Conservation (phyloP, 2,797 vertebrate species). For the Gallinago solitaria region DNA sequence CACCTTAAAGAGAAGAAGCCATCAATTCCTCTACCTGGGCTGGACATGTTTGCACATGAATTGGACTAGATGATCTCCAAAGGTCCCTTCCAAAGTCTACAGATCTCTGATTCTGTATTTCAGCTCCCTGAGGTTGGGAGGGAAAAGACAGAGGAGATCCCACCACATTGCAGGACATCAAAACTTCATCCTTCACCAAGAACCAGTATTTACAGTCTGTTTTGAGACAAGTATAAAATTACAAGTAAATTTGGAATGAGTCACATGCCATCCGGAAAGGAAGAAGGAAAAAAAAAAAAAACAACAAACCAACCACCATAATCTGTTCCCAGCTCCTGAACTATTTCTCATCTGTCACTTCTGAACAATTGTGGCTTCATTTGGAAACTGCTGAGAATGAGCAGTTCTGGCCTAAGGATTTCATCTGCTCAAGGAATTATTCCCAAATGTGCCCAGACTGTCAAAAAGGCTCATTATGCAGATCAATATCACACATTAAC, state of each 20-base stretch:
- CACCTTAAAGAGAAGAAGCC: not conserved
- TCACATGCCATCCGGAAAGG: not conserved
- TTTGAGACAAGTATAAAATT: not conserved
- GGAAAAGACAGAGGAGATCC: not conserved
- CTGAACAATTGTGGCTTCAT: conserved; percentile 32
- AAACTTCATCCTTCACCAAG: not conserved
- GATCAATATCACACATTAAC: conserved; percentile 37
- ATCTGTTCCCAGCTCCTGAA: conserved; percentile 9
- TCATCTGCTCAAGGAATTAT: conserved; percentile 36
- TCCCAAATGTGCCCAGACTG: conserved; percentile 33
- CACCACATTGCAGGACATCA: not conserved
- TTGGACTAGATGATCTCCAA: no score
- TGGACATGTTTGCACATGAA: not conserved
- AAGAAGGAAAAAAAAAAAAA: not conserved
- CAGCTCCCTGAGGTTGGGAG: not conserved
- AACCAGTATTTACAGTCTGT: not conserved
- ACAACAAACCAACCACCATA: not conserved
- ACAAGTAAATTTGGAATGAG: not conserved
- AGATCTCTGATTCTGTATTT: no score
- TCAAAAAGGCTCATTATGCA: conserved; percentile 51
- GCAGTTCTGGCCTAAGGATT: conserved; percentile 51
- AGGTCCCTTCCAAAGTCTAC: no score
- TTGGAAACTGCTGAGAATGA: conserved; percentile 24
- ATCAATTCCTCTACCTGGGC: not conserved
- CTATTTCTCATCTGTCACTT: conserved; percentile 34